Evolutionary conservation across 2,888 invertebrate species (phyloP).

Genomic region (Lasioglossum lativentre): DNA sequence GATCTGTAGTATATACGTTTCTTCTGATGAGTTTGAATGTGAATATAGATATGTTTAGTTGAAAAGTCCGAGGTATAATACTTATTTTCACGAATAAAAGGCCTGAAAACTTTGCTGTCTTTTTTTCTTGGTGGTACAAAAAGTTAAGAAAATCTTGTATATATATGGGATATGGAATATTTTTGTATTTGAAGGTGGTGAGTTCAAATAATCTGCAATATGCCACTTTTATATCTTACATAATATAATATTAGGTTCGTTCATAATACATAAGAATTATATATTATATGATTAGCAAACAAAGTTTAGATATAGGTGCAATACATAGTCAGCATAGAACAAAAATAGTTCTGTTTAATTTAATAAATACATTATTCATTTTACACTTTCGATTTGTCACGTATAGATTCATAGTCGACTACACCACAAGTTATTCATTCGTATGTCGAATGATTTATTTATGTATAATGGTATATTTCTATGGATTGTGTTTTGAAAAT

Average conservation of each 20-base stretch:
- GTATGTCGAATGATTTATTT: conserved; percentile 14
- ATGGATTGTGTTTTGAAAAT: conserved; percentile 1
- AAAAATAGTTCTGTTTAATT: conserved; percentile 51
- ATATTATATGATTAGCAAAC: conserved; percentile 40
- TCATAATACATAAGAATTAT: conserved; percentile 44
- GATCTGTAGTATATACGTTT: conserved; percentile 73
- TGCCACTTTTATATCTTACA: conserved; percentile 38
- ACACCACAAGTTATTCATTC: conserved; percentile 21
- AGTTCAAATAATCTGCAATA: conserved; percentile 52
- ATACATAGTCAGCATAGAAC: conserved; percentile 48
- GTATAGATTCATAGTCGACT: conserved; percentile 23
- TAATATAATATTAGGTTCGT: conserved; percentile 54
- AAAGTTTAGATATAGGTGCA: conserved; percentile 42
- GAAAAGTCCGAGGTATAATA: conserved; percentile 62
- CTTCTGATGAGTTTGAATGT: conserved; percentile 72
- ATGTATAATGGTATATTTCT: conserved; percentile 1
- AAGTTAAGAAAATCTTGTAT: conserved; percentile 67
- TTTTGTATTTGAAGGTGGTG: conserved; percentile 62
- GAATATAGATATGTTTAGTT: conserved; percentile 70
- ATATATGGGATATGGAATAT: conserved; percentile 61
- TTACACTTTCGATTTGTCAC: conserved; percentile 26
- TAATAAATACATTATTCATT: conserved; percentile 32
- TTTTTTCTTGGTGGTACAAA: conserved; percentile 66
- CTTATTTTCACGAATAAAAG: conserved; percentile 67
- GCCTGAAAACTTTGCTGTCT: conserved; percentile 67